Conservation (phyloP, 2,888 invertebrate genomes). For the Cremastinae sp. region DNA sequence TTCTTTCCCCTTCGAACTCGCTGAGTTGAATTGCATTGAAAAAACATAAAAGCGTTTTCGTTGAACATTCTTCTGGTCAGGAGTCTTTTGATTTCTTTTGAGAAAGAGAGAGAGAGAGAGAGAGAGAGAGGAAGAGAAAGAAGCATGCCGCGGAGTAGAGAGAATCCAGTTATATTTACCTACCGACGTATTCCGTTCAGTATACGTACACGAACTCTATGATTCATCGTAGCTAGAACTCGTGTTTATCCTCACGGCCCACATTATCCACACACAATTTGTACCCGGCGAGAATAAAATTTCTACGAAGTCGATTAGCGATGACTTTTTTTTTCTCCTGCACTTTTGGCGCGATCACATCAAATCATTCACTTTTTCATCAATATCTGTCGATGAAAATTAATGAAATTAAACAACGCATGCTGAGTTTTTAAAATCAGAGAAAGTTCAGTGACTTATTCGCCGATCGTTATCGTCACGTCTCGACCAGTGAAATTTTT, state of each 20-base stretch:
- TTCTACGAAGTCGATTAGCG: neutral
- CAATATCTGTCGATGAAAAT: no score
- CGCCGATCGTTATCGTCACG: neutral
- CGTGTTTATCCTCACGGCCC: conserved; percentile 41
- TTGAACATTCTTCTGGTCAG: no score
- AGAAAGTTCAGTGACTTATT: no score
- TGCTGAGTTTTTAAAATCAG: no score
- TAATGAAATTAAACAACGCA: no score
- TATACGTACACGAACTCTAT: conserved; percentile 54
- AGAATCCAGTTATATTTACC: conserved; percentile 69
- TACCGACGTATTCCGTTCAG: conserved; percentile 50
- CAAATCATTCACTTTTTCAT: no score
- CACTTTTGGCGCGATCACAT: neutral
- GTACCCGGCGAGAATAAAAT: neutral
- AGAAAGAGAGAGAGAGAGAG: neutral
- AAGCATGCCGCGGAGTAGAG: conserved; percentile 38
- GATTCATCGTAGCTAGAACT: conserved; percentile 64
- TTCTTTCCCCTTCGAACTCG: neutral
- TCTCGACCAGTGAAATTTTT: neutral
- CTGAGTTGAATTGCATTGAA: neutral
- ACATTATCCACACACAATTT: neutral
- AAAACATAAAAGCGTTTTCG: no score
- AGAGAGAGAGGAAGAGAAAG: conserved; percentile 10
- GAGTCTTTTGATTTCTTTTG: no score
- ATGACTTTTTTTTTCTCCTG: neutral